Base-by-base conservation (phyloP, 2,888 invertebrate species). In the Stramonita haemastoma region DNA sequence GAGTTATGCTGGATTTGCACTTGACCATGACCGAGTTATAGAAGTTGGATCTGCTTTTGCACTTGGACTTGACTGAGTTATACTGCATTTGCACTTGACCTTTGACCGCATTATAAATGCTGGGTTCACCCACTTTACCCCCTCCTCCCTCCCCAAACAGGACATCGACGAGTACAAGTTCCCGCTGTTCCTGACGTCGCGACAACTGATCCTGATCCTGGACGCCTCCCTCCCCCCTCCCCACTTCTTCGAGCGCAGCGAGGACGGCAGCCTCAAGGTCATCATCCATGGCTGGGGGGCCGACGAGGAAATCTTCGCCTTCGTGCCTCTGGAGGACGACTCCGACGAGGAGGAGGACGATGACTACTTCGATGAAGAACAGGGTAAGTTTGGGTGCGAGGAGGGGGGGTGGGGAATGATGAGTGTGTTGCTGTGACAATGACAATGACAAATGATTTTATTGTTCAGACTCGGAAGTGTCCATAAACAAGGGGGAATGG, bases 111-210 rank as follows among this genome's bases (percentile, higher is more conserved):
- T n/a, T n/a, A n/a, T n/a, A n/a, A n/a, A n/a, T n/a, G n/a, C n/a
- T n/a, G n/a, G n/a, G n/a, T n/a, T n/a, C n/a, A n/a, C n/a, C n/a
- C n/a, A n/a, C n/a, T n/a, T n/a, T n/a, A n/a, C n/a, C n/a, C n/a
- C n/a, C n/a, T n/a, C n/a, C n/a, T n/a, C n/a, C n/a, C n/a, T n/a
- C n/a, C n/a, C n/a, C n/a, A n/a, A n/a, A n/a, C 90, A 92, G 89
- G 92, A 91, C 57, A 83, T 91, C 8, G 79, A 89, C 60, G 91
- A 92, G 17, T 60, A 86, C n/a, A 85, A 90, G 34, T 95, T 91
- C 91, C 95, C 95, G 13, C 89, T 95, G 81, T 95, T 95, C 73
- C 87, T 95, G 29, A 95, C 94, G 5, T 94, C 94, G 6, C 91
- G 92, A 56, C 94, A 94, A 89, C 91, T 95, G n/a, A 92, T 94